Conservation (phyloP, 2,888 invertebrate genomes). For the Dugesia japonica region DNA sequence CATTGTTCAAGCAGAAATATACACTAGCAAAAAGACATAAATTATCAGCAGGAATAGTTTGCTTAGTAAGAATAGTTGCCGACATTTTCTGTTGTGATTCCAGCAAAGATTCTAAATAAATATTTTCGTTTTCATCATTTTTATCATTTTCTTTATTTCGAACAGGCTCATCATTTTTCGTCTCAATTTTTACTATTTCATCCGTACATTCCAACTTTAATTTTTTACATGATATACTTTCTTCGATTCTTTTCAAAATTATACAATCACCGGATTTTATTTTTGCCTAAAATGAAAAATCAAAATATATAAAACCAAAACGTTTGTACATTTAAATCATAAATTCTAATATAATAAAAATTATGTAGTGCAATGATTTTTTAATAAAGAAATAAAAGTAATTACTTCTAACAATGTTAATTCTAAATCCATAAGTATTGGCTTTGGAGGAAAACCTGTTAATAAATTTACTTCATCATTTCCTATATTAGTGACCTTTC, state of each 20-base stretch:
- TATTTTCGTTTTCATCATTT: too few relatives aligned
- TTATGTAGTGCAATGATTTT: background rate
- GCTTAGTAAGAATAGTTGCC: background rate
- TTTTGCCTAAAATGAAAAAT: background rate
- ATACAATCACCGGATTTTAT: background rate
- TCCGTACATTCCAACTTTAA: background rate
- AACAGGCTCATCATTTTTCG: too few relatives aligned
- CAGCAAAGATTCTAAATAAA: too few relatives aligned
- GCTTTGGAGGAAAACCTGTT: background rate
- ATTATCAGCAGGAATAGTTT: conserved; percentile 78
- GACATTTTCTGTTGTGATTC: background rate
- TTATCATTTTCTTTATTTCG: too few relatives aligned
- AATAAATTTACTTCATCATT: background rate
- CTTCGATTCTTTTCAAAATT: background rate
- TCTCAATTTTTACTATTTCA: too few relatives aligned
- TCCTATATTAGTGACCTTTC: background rate
- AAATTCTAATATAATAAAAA: too few relatives aligned
- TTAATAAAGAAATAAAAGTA: background rate
- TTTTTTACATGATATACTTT: background rate
- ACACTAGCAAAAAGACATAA: conserved; percentile 86
- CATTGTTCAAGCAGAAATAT: conserved; percentile 51
- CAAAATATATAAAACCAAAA: background rate
- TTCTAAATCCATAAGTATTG: background rate
- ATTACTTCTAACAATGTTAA: background rate
- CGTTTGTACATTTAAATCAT: too few relatives aligned